Percentiles rank a stretch among this genome's conserved stretches.
Evolutionary conservation across 2,797 vertebrate species (phyloP).

Genomic region (Pseudochirops corinnae): DNA sequence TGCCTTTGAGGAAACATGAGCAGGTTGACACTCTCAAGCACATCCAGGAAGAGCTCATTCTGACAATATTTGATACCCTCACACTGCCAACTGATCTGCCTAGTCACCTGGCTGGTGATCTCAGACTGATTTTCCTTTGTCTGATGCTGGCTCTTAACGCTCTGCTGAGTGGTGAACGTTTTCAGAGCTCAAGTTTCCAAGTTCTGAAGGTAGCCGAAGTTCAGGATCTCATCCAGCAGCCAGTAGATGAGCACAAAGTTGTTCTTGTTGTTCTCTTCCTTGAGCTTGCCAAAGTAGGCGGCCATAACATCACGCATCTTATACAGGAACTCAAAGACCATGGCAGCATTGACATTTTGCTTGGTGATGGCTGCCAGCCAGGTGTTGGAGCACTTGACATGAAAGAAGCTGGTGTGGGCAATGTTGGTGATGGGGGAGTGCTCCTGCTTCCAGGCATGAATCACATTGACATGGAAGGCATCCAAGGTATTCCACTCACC

Average conservation of each 20-base stretch:
- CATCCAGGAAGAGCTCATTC: slow-evolving; percentile 98
- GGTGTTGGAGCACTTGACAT: slow-evolving; percentile 99
- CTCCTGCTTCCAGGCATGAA: slow-evolving; percentile 97
- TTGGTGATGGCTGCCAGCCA: slow-evolving; percentile 99
- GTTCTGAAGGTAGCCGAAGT: slow-evolving; percentile 99
- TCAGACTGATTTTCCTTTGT: slow-evolving; percentile 99
- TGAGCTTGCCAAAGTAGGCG: slow-evolving; percentile 93
- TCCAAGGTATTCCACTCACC: too few relatives aligned
- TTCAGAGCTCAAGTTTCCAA: slow-evolving; percentile 98
- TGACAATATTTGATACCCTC: slow-evolving; percentile 99
- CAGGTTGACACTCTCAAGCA: slow-evolving; percentile 98
- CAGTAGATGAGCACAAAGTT: slow-evolving; percentile 92
- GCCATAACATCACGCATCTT: slow-evolving; percentile 99
- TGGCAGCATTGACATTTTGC: slow-evolving; percentile 99
- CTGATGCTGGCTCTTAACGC: slow-evolving; percentile 91
- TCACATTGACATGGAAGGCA: slow-evolving; percentile 62
- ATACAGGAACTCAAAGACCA: slow-evolving; percentile 99
- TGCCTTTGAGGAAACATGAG: slow-evolving; percentile 98
- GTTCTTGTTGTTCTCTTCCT: slow-evolving; percentile 86
- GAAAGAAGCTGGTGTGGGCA: slow-evolving; percentile 99
- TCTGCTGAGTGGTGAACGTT: slow-evolving; percentile 99
- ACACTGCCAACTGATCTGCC: slow-evolving; percentile 98
- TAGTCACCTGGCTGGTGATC: slow-evolving; percentile 99
- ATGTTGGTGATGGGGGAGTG: slow-evolving; percentile 99
- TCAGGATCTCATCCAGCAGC: slow-evolving; percentile 91